Percentiles rank a stretch among this genome's conserved stretches.
These are phyloP conservation scores for Cynaeus angustus DNA, from an alignment of 2,888 invertebrate genomes.

Conservation along the genomic window DNA sequence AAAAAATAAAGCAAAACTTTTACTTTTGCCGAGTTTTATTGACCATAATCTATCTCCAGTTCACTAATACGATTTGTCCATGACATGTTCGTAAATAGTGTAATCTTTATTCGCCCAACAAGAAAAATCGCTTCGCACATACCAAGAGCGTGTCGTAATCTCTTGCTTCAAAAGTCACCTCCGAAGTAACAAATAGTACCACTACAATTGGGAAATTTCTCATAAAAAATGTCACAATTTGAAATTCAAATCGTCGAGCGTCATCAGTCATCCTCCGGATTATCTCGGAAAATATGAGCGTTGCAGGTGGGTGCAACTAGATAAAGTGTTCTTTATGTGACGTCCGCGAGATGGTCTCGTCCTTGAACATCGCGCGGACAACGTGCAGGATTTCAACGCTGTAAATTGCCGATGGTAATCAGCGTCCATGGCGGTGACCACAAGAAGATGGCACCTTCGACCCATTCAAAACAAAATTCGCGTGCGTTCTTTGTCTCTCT, in stretches of 20 bases:
- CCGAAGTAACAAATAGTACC: background rate
- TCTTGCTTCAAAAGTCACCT: background rate
- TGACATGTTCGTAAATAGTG: too few species aligned
- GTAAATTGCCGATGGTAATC: constrained; percentile 36
- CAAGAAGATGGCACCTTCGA: background rate
- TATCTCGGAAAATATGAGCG: constrained; percentile 13
- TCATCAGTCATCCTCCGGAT: constrained; percentile 21
- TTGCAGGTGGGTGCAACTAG: constrained; percentile 29
- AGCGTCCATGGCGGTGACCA: constrained; percentile 16
- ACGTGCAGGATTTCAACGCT: constrained; percentile 26
- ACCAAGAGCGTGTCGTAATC: constrained; percentile 15
- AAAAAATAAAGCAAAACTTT: too few species aligned
- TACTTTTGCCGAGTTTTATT: too few species aligned
- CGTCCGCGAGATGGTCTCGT: constrained; percentile 21
- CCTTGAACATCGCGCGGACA: constrained; percentile 18
- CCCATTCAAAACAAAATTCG: too few species aligned
- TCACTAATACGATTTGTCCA: too few species aligned
- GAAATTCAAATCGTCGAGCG: constrained; percentile 17
- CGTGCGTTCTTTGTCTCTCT: too few species aligned
- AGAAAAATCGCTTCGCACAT: constrained; percentile 13
- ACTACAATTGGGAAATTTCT: constrained; percentile 7
- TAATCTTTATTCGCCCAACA: background rate
- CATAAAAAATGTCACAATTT: constrained; percentile 25
- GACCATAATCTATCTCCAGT: too few species aligned
- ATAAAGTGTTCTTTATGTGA: constrained; percentile 34